Evolutionary conservation across 2,888 invertebrate species (phyloP).

Genomic region (Eulithis prunata): DNA sequence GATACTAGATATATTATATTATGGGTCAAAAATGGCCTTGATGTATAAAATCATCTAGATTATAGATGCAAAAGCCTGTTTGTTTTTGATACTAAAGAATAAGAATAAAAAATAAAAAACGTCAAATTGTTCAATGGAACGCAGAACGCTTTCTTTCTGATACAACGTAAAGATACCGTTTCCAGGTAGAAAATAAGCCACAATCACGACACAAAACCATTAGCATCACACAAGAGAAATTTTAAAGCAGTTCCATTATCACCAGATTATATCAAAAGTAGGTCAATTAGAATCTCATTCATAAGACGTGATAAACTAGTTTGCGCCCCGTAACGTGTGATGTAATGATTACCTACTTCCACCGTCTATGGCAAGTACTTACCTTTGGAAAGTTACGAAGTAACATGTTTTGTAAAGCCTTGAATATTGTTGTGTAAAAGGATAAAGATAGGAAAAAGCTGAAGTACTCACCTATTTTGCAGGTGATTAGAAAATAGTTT

Average conservation of each 20-base stretch:
- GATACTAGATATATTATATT: no score
- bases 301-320: constrained; percentile 56
- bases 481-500: not conserved
- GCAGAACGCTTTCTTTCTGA: no score
- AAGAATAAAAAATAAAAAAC: no score
- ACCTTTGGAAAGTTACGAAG: constrained; percentile 38
- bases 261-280: constrained; percentile 31
- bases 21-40: no score
- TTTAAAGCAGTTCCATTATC: constrained; percentile 14
- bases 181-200: no score
- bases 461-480: not conserved
- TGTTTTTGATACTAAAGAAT: no score
- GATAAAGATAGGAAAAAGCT: not conserved
- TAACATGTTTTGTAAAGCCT: constrained; percentile 32
- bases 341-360: constrained; percentile 40
- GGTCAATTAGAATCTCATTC: constrained; percentile 56
- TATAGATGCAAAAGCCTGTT: no score
- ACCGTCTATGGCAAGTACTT: constrained; percentile 26
- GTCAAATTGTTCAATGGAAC: no score
- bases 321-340: constrained; percentile 45
- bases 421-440: constrained; percentile 33
- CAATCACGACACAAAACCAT: not conserved
- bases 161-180: no score
- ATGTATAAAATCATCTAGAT: no score
- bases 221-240: not conserved